Percentiles rank a stretch among this genome's conserved stretches.
phyloP scores from a whole-genome alignment of 2,888 invertebrate species.

The Nemurella pictetii region DNA sequence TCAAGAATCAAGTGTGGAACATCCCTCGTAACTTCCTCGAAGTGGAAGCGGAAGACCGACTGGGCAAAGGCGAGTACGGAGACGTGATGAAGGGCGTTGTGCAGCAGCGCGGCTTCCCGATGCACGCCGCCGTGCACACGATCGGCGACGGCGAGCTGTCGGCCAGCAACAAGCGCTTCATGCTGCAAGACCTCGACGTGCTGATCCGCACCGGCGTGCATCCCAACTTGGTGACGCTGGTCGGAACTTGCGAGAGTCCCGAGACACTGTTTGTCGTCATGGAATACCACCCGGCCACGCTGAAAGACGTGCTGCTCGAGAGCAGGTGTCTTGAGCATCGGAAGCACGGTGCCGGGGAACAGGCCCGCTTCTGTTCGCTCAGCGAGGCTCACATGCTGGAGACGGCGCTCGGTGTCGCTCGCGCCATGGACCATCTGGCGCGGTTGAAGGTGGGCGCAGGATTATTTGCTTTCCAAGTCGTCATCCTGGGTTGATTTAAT shows the following conservation, averaged over 20 bases:
- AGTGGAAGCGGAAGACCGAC: slow-evolving; percentile 67
- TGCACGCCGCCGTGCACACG: slow-evolving; percentile 65
- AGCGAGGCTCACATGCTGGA: slow-evolving; percentile 66
- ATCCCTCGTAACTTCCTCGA: slow-evolving; percentile 73
- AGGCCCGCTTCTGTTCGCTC: slow-evolving; percentile 54
- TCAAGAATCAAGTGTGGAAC: slow-evolving; percentile 75
- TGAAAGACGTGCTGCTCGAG: slow-evolving; percentile 71
- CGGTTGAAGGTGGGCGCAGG: slow-evolving; percentile 64
- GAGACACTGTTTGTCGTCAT: slow-evolving; percentile 74
- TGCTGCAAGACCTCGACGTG: slow-evolving; percentile 72
- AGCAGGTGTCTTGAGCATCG: slow-evolving; percentile 57
- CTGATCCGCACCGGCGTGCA: slow-evolving; percentile 70
- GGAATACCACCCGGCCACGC: slow-evolving; percentile 66
- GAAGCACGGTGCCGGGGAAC: background rate
- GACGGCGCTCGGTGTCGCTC: slow-evolving; percentile 67
- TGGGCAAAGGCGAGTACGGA: slow-evolving; percentile 78
- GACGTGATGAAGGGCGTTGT: slow-evolving; percentile 73
- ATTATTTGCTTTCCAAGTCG: no score
- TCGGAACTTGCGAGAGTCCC: slow-evolving; percentile 78
- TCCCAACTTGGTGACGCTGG: slow-evolving; percentile 70
- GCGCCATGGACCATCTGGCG: slow-evolving; percentile 72
- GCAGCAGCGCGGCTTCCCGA: slow-evolving; percentile 61
- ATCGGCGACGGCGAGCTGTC: slow-evolving; percentile 61
- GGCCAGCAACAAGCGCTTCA: slow-evolving; percentile 54
- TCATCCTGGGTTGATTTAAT: no score